A percentile compares a stretch with the other conserved stretches of the same genome.
Conservation (phyloP, 2,797 vertebrate genomes). For the Hydrocynus forskahlii region DNA sequence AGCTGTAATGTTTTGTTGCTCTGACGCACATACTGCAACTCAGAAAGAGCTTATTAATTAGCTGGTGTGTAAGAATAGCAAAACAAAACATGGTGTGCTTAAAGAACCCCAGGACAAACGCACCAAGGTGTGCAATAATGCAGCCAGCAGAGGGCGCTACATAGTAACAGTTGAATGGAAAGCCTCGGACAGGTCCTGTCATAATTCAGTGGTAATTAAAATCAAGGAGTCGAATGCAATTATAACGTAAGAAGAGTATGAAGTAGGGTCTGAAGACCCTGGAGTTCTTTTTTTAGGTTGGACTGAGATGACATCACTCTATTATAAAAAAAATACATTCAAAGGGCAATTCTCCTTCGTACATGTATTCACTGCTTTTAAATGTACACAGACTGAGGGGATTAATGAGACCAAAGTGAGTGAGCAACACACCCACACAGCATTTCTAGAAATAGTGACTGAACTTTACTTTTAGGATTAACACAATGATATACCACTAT, state of each 20-base stretch:
- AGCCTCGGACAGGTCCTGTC: not conserved
- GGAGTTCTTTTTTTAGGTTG: slow-evolving; percentile 15
- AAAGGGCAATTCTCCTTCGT: not conserved
- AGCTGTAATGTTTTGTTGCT: not conserved
- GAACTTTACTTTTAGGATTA: too few relatives aligned
- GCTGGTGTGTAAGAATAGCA: too few relatives aligned
- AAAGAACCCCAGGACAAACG: not conserved
- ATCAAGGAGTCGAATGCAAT: slow-evolving; percentile 15
- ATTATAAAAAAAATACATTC: slow-evolving; percentile 33
- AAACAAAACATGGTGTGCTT: not conserved
- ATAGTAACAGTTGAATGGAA: not conserved
- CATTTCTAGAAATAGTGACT: too few relatives aligned
- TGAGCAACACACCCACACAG: not conserved
- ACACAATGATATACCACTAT: too few relatives aligned
- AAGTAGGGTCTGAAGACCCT: not conserved
- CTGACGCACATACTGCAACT: not conserved
- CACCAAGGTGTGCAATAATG: not conserved
- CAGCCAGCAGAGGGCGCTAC: slow-evolving; percentile 31
- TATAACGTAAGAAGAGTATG: slow-evolving; percentile 23
- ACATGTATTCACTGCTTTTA: not conserved
- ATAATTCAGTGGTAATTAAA: not conserved
- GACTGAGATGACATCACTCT: slow-evolving; percentile 2
- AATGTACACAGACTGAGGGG: slow-evolving; percentile 5
- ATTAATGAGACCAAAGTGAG: slow-evolving; percentile 33
- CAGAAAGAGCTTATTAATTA: not conserved